These are phyloP conservation scores for Mallateleia sp. DNA, from an alignment of 2,888 invertebrate genomes.

Conservation along the genomic window DNA sequence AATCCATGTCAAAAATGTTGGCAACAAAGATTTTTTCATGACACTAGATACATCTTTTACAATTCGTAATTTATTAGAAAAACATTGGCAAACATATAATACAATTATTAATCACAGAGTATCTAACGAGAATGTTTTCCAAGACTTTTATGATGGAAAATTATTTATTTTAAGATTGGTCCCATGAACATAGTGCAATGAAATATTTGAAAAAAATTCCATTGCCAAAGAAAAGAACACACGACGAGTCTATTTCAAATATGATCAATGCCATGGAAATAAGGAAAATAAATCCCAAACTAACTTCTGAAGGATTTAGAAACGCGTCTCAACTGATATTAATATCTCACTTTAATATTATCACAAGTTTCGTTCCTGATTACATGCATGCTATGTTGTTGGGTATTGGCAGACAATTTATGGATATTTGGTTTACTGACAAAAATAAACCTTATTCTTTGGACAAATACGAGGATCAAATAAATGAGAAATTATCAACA, in stretches of 20 bases:
- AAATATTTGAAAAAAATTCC: slow-evolving; percentile 16
- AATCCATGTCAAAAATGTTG: background rate
- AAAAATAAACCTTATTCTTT: background rate
- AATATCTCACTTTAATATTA: slow-evolving; percentile 65
- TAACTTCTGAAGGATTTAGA: slow-evolving; percentile 2
- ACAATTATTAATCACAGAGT: background rate
- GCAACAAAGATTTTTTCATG: slow-evolving; percentile 4
- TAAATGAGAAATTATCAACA: background rate
- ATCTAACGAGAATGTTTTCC: background rate
- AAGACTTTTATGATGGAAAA: slow-evolving; percentile 45
- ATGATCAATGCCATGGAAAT: background rate
- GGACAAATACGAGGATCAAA: background rate
- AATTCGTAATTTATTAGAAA: slow-evolving; percentile 19
- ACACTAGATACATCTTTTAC: background rate
- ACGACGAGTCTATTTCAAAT: background rate
- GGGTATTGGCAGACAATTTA: slow-evolving; percentile 60
- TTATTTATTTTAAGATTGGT: slow-evolving; percentile 30
- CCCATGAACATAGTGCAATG: background rate
- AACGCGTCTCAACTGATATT: slow-evolving; percentile 19
- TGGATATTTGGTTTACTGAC: slow-evolving; percentile 50
- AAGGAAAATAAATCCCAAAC: slow-evolving; percentile 2
- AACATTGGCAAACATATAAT: slow-evolving; percentile 15
- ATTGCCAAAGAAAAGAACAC: background rate
- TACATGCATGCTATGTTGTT: slow-evolving; percentile 70
- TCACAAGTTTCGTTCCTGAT: slow-evolving; percentile 61